A percentile compares a stretch with the other conserved stretches of the same genome.
Evolutionary conservation across 1,140 invertebrate genomes (phyloP).

Genomic region (Gyrodactylus bullatarudis): DNA sequence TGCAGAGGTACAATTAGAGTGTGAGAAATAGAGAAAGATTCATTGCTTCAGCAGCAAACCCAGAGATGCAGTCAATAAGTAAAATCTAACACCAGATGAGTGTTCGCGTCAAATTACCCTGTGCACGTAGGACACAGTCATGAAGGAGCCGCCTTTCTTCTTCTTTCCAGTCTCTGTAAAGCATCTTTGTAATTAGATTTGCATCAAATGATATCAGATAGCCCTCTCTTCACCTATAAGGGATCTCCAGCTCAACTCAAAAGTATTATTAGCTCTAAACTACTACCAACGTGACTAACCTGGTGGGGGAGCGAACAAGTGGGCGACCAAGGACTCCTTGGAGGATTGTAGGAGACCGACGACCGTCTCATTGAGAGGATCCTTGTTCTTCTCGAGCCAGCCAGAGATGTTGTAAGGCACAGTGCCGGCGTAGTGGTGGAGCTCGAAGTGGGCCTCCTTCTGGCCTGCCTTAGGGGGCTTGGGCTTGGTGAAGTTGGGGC

Average conservation of each 20-base stretch:
- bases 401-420: constrained; percentile 87
- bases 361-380: constrained; percentile 89
- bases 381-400: constrained; percentile 99
- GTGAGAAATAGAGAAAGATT: background rate
- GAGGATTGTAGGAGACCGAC: constrained; percentile 65
- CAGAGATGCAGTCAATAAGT: background rate
- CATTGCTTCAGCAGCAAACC: background rate
- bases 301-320: constrained; percentile 1
- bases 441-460: constrained; percentile 71
- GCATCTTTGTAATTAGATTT: background rate
- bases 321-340: constrained; percentile 40
- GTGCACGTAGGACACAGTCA: constrained; percentile 55
- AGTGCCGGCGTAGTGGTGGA: constrained; percentile 87
- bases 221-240: too few relatives aligned
- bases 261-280: background rate
- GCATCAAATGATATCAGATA: background rate
- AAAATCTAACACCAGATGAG: too few relatives aligned
- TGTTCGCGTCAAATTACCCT: constrained; percentile 25
- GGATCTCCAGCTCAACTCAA: too few relatives aligned
- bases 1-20: background rate
- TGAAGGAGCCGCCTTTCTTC: constrained; percentile 80
- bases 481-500: constrained; percentile 74
- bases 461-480: constrained; percentile 79
- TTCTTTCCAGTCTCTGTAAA: constrained; percentile 31
- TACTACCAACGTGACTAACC: constrained; percentile 7